Conservation (phyloP, 1,140 invertebrate genomes). For the Pseudomyrmex flavicornis region DNA sequence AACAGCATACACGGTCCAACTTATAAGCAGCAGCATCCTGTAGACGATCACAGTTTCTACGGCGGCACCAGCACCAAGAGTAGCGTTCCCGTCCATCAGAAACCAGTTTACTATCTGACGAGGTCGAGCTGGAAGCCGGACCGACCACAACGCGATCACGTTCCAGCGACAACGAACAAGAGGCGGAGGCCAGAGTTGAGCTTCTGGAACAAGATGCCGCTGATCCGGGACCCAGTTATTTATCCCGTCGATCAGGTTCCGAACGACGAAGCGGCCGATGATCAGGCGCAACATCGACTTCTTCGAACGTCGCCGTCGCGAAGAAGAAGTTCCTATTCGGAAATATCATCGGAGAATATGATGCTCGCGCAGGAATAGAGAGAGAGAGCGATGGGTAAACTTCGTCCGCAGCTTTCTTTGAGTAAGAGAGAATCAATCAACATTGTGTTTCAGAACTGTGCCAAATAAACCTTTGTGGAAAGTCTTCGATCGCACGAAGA, state of each 20-base stretch:
- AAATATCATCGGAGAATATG: conserved; percentile 63
- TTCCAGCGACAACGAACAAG: conserved; percentile 4
- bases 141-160: conserved; percentile 59
- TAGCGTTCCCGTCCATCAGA: conserved; percentile 73
- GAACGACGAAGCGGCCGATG: conserved; percentile 63
- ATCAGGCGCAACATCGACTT: background rate
- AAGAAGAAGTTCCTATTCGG: conserved; percentile 58
- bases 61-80: conserved; percentile 72
- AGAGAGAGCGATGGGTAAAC: conserved; percentile 58
- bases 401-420: conserved; percentile 23
- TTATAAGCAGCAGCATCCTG: conserved; percentile 71
- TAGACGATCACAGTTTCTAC: conserved; percentile 45
- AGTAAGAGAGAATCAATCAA: conserved; percentile 28
- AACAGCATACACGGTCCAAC: conserved; percentile 81
- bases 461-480: conserved; percentile 45
- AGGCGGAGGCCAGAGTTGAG: conserved; percentile 71
- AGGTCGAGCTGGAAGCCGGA: conserved; percentile 63
- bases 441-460: conserved; percentile 41
- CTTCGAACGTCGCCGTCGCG: conserved; percentile 10
- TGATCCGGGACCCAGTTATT: conserved; percentile 75
- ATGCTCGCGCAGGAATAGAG: conserved; percentile 7
- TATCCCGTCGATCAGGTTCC: conserved; percentile 66
- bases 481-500: conserved; percentile 4
- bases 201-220: conserved; percentile 79
- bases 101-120: conserved; percentile 70